Conservation (phyloP, 1,140 invertebrate species). For the Drosophila arawakana region DNA sequence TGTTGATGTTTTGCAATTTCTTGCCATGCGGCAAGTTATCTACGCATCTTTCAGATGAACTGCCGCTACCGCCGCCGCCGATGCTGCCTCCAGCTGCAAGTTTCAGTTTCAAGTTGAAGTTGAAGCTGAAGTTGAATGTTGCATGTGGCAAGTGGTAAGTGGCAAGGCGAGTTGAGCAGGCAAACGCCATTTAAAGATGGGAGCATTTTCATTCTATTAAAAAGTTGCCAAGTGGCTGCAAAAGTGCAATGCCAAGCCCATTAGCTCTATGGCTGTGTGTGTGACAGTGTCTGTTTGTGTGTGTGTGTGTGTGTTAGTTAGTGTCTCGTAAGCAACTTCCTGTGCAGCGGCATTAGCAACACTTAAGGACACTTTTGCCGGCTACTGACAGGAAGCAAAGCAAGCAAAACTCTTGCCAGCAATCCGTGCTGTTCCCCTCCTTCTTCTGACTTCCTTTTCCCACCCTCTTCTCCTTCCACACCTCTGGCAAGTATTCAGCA, state of each 20-base stretch:
- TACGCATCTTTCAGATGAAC: conserved; percentile 42
- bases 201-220: conserved; percentile 79
- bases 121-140: conserved; percentile 47
- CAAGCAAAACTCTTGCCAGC: conserved; percentile 70
- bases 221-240: conserved; percentile 73
- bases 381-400: conserved; percentile 65
- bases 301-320: conserved; percentile 43
- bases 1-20: conserved; percentile 60
- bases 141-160: background rate
- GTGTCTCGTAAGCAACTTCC: conserved; percentile 77
- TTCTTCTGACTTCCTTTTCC: background rate
- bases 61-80: conserved; percentile 2
- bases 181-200: conserved; percentile 42
- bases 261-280: conserved; percentile 34
- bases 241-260: conserved; percentile 71
- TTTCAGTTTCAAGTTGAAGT: conserved; percentile 26
- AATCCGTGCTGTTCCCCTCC: background rate
- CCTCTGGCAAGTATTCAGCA: conserved; percentile 52
- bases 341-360: conserved; percentile 71
- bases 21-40: conserved; percentile 66
- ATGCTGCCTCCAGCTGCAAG: conserved; percentile 4
- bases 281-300: conserved; percentile 22
- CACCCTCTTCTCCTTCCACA: background rate
- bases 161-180: background rate
- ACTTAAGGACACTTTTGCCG: conserved; percentile 79